Conservation (phyloP, 2,797 vertebrate genomes). For the Protosalanx chinensis region DNA sequence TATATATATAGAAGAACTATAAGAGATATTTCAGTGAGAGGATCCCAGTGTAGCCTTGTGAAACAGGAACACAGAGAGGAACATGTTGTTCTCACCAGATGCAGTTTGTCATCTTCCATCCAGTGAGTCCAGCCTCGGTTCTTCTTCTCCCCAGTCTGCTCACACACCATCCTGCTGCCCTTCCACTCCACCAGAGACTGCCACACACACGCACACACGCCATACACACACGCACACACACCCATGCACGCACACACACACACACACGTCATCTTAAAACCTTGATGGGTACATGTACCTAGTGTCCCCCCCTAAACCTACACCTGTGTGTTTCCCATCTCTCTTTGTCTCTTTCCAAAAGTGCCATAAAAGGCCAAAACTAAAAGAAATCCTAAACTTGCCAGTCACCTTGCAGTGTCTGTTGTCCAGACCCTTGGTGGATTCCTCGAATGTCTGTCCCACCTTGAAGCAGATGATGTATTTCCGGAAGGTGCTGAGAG, state of each 20-base stretch:
- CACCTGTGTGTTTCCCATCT: no score
- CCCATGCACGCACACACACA: no score
- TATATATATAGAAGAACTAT: no score
- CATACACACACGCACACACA: background rate
- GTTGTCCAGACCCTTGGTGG: constrained; percentile 83
- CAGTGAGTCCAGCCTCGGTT: constrained; percentile 88
- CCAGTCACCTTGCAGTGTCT: constrained; percentile 78
- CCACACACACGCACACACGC: background rate
- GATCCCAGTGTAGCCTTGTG: no score
- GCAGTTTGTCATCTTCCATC: constrained; percentile 83
- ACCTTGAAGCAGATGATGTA: constrained; percentile 76
- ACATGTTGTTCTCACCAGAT: constrained; percentile 73
- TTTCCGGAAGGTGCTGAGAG: constrained; percentile 73
- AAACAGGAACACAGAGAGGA: no score
- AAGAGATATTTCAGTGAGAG: no score
- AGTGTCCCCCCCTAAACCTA: no score
- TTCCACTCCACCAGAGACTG: constrained; percentile 85
- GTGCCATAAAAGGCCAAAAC: no score
- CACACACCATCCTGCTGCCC: constrained; percentile 78
- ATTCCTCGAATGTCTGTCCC: constrained; percentile 83
- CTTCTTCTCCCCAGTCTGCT: constrained; percentile 86
- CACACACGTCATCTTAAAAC: no score
- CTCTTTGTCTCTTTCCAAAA: no score
- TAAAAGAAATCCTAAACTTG: no score
- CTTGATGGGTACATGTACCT: no score